Evolutionary conservation across 2,797 vertebrate species (phyloP).

Genomic region (Melanogrammus aeglefinus): DNA sequence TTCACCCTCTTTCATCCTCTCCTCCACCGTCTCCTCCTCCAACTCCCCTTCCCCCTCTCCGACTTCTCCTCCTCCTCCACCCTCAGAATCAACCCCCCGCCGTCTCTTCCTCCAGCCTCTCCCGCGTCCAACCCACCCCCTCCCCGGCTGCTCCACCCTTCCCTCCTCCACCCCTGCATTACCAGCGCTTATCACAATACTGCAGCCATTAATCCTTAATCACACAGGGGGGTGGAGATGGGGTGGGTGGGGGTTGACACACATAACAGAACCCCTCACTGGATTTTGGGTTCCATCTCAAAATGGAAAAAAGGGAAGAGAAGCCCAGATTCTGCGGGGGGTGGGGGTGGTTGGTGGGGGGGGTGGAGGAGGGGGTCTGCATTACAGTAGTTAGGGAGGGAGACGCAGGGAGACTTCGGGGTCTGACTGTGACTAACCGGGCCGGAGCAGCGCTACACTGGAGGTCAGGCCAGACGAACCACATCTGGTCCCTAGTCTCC

Average conservation of each 20-base stretch:
- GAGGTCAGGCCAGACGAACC: conserved; percentile 1
- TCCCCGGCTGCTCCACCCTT: conserved; percentile 25
- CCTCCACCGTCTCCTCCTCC: background rate
- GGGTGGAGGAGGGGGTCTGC: background rate
- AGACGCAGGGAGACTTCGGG: background rate
- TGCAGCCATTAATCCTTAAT: conserved; percentile 41
- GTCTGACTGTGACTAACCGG: background rate
- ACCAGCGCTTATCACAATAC: conserved; percentile 71
- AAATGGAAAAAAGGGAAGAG: background rate
- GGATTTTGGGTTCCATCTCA: background rate
- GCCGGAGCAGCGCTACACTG: background rate
- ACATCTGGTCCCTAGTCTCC: background rate
- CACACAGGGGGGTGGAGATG: conserved; percentile 51
- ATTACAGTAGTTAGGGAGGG: background rate
- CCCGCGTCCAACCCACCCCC: background rate
- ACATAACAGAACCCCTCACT: conserved; percentile 34
- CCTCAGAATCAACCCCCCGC: conserved; percentile 59
- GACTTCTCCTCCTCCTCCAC: conserved; percentile 44
- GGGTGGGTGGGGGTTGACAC: conserved; percentile 47
- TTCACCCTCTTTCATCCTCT: background rate
- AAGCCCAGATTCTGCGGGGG: background rate
- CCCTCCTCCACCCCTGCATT: conserved; percentile 67
- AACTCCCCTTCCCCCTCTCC: background rate
- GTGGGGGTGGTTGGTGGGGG: background rate
- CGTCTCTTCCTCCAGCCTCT: too few relatives aligned